Percentiles rank a stretch among this genome's conserved stretches.
Evolutionary conservation across 2,888 invertebrate species (phyloP).

Genomic region (Ephialtes manifestator): DNA sequence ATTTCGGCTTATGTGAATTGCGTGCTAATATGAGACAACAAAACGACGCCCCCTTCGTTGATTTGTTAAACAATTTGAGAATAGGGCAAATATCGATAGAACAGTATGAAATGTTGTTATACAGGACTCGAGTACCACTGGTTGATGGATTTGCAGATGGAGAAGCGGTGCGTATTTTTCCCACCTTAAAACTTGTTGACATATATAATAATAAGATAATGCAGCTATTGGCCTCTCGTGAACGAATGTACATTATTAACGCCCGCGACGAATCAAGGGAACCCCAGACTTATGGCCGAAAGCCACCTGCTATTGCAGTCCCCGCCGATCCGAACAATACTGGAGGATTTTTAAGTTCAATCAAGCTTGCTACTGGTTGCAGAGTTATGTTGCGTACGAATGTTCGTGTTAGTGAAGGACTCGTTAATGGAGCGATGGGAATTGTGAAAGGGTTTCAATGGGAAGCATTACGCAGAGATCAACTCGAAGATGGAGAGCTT

Average conservation of each 20-base stretch:
- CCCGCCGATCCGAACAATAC: slow-evolving; percentile 56
- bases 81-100: slow-evolving; percentile 50
- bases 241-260: slow-evolving; percentile 56
- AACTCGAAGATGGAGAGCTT: slow-evolving; percentile 51
- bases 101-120: slow-evolving; percentile 40
- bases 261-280: slow-evolving; percentile 76
- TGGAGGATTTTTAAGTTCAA: slow-evolving; percentile 34
- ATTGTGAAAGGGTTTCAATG: slow-evolving; percentile 37
- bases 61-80: slow-evolving; percentile 63
- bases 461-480: slow-evolving; percentile 52
- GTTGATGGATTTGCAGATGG: slow-evolving; percentile 73
- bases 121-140: slow-evolving; percentile 65
- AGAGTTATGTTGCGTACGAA: slow-evolving; percentile 76
- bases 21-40: slow-evolving; percentile 80
- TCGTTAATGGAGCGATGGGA: slow-evolving; percentile 57
- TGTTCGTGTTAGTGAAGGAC: slow-evolving; percentile 67
- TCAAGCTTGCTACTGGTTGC: slow-evolving; percentile 58
- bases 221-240: neutral
- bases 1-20: slow-evolving; percentile 76
- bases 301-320: slow-evolving; percentile 60
- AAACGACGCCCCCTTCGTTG: slow-evolving; percentile 71
- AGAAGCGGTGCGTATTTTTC: slow-evolving; percentile 73
- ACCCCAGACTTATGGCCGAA: slow-evolving; percentile 73
- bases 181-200: slow-evolving; percentile 74
- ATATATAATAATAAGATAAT: slow-evolving; percentile 72